Evolutionary conservation across 2,888 invertebrate species (phyloP), one percentile per base, ranked within the genome.

Genomic region (Teleogryllus oceanicus): DNA sequence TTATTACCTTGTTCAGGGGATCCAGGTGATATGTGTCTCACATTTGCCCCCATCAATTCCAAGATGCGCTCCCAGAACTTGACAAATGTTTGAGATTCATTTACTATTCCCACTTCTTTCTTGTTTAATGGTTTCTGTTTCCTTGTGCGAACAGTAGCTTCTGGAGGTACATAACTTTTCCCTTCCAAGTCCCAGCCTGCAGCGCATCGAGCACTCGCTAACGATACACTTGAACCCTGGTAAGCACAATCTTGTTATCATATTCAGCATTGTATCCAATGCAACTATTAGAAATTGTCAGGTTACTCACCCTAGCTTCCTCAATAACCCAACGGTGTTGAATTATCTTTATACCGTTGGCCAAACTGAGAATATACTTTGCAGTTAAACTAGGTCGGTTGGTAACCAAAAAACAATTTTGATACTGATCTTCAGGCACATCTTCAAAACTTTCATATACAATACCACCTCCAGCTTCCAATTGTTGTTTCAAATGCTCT

Each of bases 351-450:
- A 94, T 89, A 81, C 91, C 91, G 2, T 90, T 90, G 0, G 94
- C 92, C 75, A 95, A 85, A 83, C 93, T 93, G 83, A 92, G 90
- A 83, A 95, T 89, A 86, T 92, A 94, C 85, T 94, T 94, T 13
- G 92, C 91, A 0, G 94, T 94, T 79, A 91, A 88, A 83, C 93
- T 93, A 75, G 93, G 92, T 20, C 92, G 89, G 12, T 93, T 92
- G 0, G 94, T 92, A 80, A 94, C 90, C 62, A 92, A 87, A 83
- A 88, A 90, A 83, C 90, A 90, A 1, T 87, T 88, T 0, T 86
- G 84, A 84, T 91, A 92, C 80, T 90, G 89, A 80, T 85, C 88
- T 83, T 88, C 87, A 85, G 91, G 88, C 80, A 92, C 88, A 80
- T 83, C 79, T 78, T 83, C 76, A 77, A 88, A 86, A 12, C 88